Percentiles rank a stretch among this genome's conserved stretches.
These are phyloP conservation scores for Chionodraco myersi DNA, from an alignment of 2,113 vertebrate species.

Conservation along the genomic window DNA sequence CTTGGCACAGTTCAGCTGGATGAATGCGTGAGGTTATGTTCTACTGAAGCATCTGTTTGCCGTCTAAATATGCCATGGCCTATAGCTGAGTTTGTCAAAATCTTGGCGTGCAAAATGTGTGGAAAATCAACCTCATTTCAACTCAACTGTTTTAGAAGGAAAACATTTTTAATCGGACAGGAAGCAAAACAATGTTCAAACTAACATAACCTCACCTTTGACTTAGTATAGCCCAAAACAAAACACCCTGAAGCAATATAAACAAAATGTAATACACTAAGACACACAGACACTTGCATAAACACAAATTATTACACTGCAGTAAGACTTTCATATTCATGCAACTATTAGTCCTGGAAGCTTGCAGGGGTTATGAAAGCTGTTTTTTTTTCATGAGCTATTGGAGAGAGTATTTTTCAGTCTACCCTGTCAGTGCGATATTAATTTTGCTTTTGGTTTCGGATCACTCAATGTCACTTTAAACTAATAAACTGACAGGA, in stretches of 20 bases:
- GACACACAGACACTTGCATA: not conserved
- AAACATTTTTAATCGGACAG: not conserved
- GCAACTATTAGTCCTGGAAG: not conserved
- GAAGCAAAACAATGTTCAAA: not conserved
- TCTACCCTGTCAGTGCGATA: not conserved
- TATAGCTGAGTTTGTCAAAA: conserved; percentile 12
- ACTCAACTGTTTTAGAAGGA: not conserved
- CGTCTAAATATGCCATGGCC: conserved; percentile 16
- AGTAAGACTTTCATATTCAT: not conserved
- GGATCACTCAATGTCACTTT: not conserved
- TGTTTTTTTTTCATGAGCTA: not conserved
- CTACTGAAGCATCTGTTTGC: conserved; percentile 54
- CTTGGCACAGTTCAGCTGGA: conserved; percentile 31
- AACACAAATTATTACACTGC: not conserved
- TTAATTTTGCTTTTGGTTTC: not conserved
- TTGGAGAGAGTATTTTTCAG: not conserved
- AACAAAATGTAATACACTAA: not conserved
- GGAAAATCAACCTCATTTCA: not conserved
- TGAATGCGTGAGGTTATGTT: conserved; percentile 18
- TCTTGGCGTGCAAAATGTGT: not conserved
- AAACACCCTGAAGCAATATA: not conserved
- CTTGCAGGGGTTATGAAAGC: not conserved
- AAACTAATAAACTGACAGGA: conserved; percentile 4
- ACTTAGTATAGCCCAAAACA: not conserved
- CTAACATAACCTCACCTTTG: not conserved